Percentiles rank a stretch among this genome's conserved stretches.
These are phyloP conservation scores for Leptinotarsa juncta DNA, from an alignment of 2,888 invertebrate genomes.

Conservation along the genomic window DNA sequence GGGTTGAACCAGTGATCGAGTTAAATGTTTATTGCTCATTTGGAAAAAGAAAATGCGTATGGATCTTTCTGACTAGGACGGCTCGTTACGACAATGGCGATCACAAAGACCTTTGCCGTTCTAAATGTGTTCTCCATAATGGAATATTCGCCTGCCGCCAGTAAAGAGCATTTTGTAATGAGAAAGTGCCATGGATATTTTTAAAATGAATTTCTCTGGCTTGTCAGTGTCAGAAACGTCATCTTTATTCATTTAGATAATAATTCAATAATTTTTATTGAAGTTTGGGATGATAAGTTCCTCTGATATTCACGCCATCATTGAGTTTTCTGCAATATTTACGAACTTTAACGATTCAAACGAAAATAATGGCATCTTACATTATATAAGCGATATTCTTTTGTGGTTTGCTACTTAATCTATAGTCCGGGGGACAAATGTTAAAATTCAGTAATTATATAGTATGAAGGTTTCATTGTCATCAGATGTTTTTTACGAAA, in stretches of 20 bases:
- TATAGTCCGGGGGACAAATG: neutral
- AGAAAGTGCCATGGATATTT: neutral
- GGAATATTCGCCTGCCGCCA: neutral
- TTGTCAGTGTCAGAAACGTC: neutral
- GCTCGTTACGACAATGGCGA: constrained; percentile 19
- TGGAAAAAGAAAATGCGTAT: constrained; percentile 35
- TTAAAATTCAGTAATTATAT: neutral
- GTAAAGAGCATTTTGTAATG: neutral
- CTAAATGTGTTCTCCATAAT: neutral
- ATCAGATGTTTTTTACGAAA: too few species aligned
- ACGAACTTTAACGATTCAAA: neutral
- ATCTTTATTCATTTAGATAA: neutral
- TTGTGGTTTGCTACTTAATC: neutral
- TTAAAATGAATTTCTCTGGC: neutral
- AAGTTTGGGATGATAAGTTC: neutral
- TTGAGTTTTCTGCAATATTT: neutral
- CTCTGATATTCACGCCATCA: neutral
- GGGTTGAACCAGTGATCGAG: constrained; percentile 60
- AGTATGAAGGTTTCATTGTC: neutral
- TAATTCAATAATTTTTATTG: neutral
- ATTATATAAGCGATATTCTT: neutral
- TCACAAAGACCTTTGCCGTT: constrained; percentile 19
- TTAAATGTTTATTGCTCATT: constrained; percentile 53
- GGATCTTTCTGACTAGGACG: neutral
- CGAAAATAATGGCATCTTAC: neutral